Conservation (phyloP, 2,113 vertebrate species). For the Mellivora capensis region DNA sequence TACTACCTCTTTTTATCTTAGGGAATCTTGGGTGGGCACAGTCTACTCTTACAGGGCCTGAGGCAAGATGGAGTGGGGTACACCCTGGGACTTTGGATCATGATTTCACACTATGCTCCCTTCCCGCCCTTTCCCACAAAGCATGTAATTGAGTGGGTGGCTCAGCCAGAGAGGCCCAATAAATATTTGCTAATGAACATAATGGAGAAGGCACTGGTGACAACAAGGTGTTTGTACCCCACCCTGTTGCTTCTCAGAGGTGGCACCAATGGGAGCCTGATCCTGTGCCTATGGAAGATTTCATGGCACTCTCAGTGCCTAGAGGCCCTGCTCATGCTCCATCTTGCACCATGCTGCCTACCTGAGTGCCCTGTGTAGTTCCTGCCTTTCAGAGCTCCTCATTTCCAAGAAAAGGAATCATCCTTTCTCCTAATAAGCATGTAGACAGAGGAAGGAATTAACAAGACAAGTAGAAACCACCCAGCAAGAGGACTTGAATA, state of each 20-base stretch:
- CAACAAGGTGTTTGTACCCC: neutral
- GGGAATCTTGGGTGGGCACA: neutral
- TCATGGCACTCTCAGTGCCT: neutral
- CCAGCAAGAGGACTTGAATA: constrained; percentile 54
- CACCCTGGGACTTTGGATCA: neutral
- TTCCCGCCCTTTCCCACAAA: constrained; percentile 44
- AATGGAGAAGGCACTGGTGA: constrained; percentile 24
- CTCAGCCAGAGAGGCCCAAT: constrained; percentile 11
- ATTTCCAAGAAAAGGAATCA: constrained; percentile 48
- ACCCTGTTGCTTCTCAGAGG: neutral
- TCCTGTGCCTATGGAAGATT: neutral
- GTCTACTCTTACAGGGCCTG: neutral
- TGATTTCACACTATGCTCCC: constrained; percentile 39
- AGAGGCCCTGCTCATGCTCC: neutral
- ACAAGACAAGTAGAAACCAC: constrained; percentile 60
- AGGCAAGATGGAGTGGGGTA: neutral
- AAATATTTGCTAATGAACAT: constrained; percentile 44
- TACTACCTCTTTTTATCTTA: neutral
- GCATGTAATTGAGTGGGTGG: constrained; percentile 22
- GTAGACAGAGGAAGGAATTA: constrained; percentile 50
- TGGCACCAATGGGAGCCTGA: neutral
- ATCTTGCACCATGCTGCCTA: neutral
- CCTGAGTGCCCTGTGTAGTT: neutral
- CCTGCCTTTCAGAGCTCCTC: constrained; percentile 11
- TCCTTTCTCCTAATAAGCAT: constrained; percentile 31